Evolutionary conservation across 30 jellyfish, hydroid and myxozoan species (phyloP).

Genomic region (Turritopsis rubra): DNA sequence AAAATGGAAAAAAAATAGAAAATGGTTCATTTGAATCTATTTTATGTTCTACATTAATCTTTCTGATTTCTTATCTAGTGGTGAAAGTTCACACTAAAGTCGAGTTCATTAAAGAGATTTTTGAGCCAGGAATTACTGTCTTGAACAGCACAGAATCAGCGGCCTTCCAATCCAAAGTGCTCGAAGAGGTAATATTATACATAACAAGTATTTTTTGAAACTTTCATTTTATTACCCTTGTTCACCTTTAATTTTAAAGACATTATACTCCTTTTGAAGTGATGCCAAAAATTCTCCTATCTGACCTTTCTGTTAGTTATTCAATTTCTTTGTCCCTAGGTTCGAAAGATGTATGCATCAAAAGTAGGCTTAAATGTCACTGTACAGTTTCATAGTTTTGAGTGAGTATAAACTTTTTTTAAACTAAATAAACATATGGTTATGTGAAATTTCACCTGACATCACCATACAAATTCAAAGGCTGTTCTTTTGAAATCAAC

Average conservation of each 20-base stretch:
- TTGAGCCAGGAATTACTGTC: not conserved
- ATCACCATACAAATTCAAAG: too few species aligned
- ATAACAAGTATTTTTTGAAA: not conserved
- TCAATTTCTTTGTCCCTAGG: too few species aligned
- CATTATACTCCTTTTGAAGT: too few species aligned
- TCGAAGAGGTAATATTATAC: not conserved
- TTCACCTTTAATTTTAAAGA: too few species aligned
- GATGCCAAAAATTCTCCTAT: too few species aligned
- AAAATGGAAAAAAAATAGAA: too few species aligned
- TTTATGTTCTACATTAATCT: not conserved
- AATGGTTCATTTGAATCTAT: not conserved
- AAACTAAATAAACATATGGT: too few species aligned
- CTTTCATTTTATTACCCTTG: too few species aligned
- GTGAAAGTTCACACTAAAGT: not conserved
- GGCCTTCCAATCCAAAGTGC: not conserved
- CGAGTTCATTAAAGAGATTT: not conserved
- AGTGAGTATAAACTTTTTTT: not conserved
- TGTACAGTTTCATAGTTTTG: not conserved
- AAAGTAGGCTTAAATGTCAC: not conserved
- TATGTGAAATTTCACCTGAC: too few species aligned
- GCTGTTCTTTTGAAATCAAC: too few species aligned
- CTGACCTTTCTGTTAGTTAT: too few species aligned
- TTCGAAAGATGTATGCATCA: not conserved
- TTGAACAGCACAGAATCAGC: not conserved
- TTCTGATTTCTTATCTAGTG: not conserved